Evolutionary conservation across 2,113 vertebrate species (phyloP).

Genomic region (human (Homo sapiens)): DNA sequence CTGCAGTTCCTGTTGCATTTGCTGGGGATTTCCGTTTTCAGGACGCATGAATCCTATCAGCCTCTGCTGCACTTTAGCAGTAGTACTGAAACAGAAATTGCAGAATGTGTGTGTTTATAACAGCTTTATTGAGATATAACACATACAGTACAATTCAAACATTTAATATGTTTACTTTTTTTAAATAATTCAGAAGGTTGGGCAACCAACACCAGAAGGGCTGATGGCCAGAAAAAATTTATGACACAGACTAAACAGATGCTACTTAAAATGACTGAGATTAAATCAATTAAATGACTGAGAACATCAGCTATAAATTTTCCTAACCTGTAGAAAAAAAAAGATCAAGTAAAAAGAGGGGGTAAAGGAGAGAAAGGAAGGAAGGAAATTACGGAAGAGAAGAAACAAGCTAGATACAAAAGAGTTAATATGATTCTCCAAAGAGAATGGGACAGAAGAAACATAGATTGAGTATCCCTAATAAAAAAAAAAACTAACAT

Average conservation of each 20-base stretch:
- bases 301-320: neutral
- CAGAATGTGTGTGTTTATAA: neutral
- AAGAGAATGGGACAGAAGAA: neutral
- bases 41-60: constrained; percentile 94
- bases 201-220: neutral
- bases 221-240: neutral
- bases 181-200: neutral
- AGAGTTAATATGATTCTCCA: neutral
- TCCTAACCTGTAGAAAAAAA: neutral
- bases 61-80: constrained; percentile 93
- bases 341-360: neutral
- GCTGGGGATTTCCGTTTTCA: constrained; percentile 93
- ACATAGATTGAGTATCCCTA: neutral
- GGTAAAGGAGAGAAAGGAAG: neutral
- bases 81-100: constrained; percentile 87
- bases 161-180: neutral
- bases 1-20: constrained; percentile 97
- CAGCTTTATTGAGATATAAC: neutral
- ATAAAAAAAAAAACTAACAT: neutral
- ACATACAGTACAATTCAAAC: neutral
- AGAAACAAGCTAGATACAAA: neutral
- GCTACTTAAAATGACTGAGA: neutral
- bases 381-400: neutral
- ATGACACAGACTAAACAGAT: neutral
- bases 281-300: neutral